Evolutionary conservation across 2,888 invertebrate species (phyloP).

Genomic region (Allolobophora icterica): DNA sequence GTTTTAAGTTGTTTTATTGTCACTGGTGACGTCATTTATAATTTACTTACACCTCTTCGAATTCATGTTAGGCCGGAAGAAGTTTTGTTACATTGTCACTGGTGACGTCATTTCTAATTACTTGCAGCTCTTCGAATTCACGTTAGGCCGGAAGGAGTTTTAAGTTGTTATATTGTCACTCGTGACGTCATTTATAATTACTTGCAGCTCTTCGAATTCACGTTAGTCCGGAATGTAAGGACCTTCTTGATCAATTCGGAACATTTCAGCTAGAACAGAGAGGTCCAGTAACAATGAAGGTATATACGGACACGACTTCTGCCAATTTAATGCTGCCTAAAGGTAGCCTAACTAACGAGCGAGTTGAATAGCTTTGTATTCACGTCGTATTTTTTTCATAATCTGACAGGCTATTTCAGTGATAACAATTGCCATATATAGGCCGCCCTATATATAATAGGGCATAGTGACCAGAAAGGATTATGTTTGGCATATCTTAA

Average conservation of each 20-base stretch:
- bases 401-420: background rate
- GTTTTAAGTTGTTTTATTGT: background rate
- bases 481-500: too few species aligned
- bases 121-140: slow-evolving; percentile 41
- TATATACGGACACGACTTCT: slow-evolving; percentile 61
- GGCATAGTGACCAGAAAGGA: too few species aligned
- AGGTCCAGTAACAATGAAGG: slow-evolving; percentile 91
- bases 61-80: slow-evolving; percentile 42
- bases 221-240: slow-evolving; percentile 72
- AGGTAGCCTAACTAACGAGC: background rate
- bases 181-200: background rate
- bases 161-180: background rate
- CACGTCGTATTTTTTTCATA: background rate
- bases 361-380: too few species aligned
- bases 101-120: background rate
- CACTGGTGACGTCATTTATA: background rate
- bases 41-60: slow-evolving; percentile 36
- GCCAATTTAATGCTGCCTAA: background rate
- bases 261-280: slow-evolving; percentile 82
- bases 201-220: slow-evolving; percentile 41
- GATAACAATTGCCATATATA: background rate
- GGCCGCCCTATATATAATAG: too few species aligned
- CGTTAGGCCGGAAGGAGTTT: slow-evolving; percentile 32
- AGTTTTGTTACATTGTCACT: background rate
- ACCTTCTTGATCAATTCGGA: slow-evolving; percentile 81